A percentile compares a stretch with the other conserved stretches of the same genome.
phyloP scores from a whole-genome alignment of 2,797 vertebrate genomes.

The Amniataba percoides region DNA sequence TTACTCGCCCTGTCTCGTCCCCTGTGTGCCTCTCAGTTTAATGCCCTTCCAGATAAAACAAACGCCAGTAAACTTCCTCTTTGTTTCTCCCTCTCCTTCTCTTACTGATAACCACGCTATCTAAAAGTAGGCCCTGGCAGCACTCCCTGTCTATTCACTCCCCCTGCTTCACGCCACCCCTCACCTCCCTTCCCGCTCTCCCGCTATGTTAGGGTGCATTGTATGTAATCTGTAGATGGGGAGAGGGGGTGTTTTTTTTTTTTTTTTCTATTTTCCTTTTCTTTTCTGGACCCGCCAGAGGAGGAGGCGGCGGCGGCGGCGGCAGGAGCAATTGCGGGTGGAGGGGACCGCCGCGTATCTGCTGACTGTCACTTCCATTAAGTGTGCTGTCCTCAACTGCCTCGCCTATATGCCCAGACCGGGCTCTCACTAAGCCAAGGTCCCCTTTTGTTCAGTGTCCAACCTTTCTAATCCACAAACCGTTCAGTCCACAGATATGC shows the following conservation, averaged over 20 bases:
- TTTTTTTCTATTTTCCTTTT: slow-evolving; percentile 32
- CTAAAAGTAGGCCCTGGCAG: slow-evolving; percentile 77
- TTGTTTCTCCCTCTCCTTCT: slow-evolving; percentile 69
- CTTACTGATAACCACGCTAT: slow-evolving; percentile 80
- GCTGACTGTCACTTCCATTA: slow-evolving; percentile 83
- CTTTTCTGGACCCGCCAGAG: slow-evolving; percentile 49
- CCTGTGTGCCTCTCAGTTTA: slow-evolving; percentile 74
- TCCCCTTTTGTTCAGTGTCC: slow-evolving; percentile 69
- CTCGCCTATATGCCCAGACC: slow-evolving; percentile 55
- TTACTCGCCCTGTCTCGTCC: slow-evolving; percentile 52
- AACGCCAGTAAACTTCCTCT: slow-evolving; percentile 75
- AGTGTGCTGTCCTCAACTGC: slow-evolving; percentile 68
- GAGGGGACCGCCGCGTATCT: slow-evolving; percentile 65
- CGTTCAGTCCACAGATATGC: slow-evolving; percentile 36
- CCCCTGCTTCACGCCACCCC: slow-evolving; percentile 8
- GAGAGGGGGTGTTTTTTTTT: not conserved
- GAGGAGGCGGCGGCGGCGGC: slow-evolving; percentile 37
- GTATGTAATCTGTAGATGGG: slow-evolving; percentile 74
- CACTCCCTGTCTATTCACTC: slow-evolving; percentile 56
- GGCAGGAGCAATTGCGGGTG: slow-evolving; percentile 48
- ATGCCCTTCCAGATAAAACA: slow-evolving; percentile 79
- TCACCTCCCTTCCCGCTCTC: slow-evolving; percentile 45
- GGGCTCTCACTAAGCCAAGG: slow-evolving; percentile 50
- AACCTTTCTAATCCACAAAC: slow-evolving; percentile 58
- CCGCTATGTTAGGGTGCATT: slow-evolving; percentile 62